These are phyloP conservation scores for Automeris io DNA, from an alignment of 2,888 invertebrate species.

Conservation along the genomic window DNA sequence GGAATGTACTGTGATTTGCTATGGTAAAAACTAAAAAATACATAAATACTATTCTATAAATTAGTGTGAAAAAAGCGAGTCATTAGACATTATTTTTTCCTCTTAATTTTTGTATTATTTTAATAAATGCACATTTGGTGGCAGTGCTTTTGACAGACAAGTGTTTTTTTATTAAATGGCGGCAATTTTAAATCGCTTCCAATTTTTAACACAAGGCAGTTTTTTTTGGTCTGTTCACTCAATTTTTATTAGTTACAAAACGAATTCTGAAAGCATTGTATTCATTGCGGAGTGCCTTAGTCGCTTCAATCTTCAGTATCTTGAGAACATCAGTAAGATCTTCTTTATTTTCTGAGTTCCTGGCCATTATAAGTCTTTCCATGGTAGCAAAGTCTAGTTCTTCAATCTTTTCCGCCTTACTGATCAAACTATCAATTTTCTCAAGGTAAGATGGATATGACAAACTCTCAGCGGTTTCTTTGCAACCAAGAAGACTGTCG, in stretches of 20 bases:
- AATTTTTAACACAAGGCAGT: slow-evolving; percentile 26
- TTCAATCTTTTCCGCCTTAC: slow-evolving; percentile 58
- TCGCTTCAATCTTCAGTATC: slow-evolving; percentile 50
- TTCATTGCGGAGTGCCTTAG: slow-evolving; percentile 58
- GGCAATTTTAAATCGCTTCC: slow-evolving; percentile 37
- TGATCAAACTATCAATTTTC: slow-evolving; percentile 49
- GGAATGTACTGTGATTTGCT: slow-evolving; percentile 1
- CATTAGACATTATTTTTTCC: no score
- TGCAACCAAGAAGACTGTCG: slow-evolving; percentile 49
- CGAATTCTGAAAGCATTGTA: slow-evolving; percentile 54
- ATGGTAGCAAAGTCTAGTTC: slow-evolving; percentile 63
- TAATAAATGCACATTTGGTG: neutral
- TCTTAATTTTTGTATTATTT: neutral
- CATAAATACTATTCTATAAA: neutral
- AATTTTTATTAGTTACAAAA: slow-evolving; percentile 40
- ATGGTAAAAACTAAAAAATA: neutral
- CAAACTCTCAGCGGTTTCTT: slow-evolving; percentile 44
- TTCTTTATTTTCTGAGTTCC: slow-evolving; percentile 49
- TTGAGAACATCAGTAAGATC: slow-evolving; percentile 50
- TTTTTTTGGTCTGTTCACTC: neutral
- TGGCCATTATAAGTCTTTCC: slow-evolving; percentile 50
- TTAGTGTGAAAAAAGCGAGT: neutral
- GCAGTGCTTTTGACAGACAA: no score
- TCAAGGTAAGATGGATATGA: slow-evolving; percentile 43
- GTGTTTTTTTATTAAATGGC: slow-evolving; percentile 18